Percentiles rank a stretch among this genome's conserved stretches.
These are phyloP conservation scores for Heliothis peltigera DNA, from an alignment of 2,888 invertebrate genomes.

Conservation along the genomic window DNA sequence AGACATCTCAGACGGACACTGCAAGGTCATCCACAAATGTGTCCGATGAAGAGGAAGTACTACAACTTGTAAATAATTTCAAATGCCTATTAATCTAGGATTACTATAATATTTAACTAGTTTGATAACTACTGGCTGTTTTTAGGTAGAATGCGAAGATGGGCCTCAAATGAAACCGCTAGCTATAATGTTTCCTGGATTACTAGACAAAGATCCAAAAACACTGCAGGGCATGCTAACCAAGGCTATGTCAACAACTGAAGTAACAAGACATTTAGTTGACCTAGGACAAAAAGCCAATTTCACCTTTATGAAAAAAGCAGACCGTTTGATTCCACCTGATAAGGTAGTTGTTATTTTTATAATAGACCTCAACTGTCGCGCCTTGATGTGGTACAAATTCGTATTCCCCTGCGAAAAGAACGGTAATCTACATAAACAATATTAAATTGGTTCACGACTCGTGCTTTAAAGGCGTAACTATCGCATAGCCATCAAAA, in stretches of 20 bases:
- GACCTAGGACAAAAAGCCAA: constrained; percentile 83
- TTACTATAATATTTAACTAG: background rate
- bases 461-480: no score
- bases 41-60: constrained; percentile 77
- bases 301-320: constrained; percentile 83
- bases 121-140: constrained; percentile 8
- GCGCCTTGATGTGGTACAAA: background rate
- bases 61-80: constrained; percentile 77
- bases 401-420: no score
- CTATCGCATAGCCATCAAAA: no score
- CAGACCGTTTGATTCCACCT: constrained; percentile 78
- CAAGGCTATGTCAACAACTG: constrained; percentile 83
- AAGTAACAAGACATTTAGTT: constrained; percentile 83
- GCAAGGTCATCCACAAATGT: constrained; percentile 57
- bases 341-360: constrained; percentile 72
- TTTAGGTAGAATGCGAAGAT: constrained; percentile 80
- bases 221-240: constrained; percentile 79
- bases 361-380: background rate
- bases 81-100: no score
- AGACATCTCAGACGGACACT: constrained; percentile 60
- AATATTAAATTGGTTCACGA: no score
- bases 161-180: constrained; percentile 79
- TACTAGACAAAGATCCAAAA: constrained; percentile 79
- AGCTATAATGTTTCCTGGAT: constrained; percentile 81
- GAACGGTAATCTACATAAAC: no score